Base-by-base conservation (phyloP, 2,113 vertebrate genomes). In the Caloenas nicobarica region DNA sequence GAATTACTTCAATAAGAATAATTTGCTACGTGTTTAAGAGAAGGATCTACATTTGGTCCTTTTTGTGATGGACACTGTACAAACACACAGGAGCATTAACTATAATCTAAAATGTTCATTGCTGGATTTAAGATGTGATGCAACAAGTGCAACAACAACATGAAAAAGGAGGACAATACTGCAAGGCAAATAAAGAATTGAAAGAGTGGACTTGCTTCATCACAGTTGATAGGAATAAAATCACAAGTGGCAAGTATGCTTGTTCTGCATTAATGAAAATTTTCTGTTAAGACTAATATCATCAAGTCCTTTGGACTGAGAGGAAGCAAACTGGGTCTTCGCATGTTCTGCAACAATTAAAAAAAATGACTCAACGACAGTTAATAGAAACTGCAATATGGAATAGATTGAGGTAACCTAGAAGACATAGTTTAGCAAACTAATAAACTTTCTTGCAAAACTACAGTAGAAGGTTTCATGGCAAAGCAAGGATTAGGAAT, bases 101-200 rank as follows among this genome's bases (percentile, higher is more conserved):
- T 81, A 12, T 26, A 64, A 40, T 19, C 33, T 50, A 36, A 84
- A 79, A 46, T 7, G 8, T 65, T 90, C 44, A 28, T 56, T 42
- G 16, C n/a, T 81, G 46, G 46, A n/a, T 80, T 87, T 79, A 72
- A 87, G 57, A 57, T 0, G 2, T 7, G 62, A 70, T 66, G 95
- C 96, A 96, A 96, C 86, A 96, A 95, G 91, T 96, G 77, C 66
- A 77, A 36, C 53, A 70, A 65, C 46, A 87, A 46, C 13, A 72
- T 33, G 46, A 56, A 58, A 13, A 58, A 73, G 29, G 7, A 71
- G 36, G 6, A 65, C 36, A 29, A 25, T 44, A 44, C 33, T 56
- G 42, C 29, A 79, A 87, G 13, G 15, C 51, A 74, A 78, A 56
- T 34, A 83, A 62, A 73, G 36, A 66, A 70, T 16, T 25, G 13